Evolutionary conservation across 2,888 invertebrate genomes (phyloP), one percentile per base, ranked within the genome.

Genomic region (Drosophila yooni): DNA sequence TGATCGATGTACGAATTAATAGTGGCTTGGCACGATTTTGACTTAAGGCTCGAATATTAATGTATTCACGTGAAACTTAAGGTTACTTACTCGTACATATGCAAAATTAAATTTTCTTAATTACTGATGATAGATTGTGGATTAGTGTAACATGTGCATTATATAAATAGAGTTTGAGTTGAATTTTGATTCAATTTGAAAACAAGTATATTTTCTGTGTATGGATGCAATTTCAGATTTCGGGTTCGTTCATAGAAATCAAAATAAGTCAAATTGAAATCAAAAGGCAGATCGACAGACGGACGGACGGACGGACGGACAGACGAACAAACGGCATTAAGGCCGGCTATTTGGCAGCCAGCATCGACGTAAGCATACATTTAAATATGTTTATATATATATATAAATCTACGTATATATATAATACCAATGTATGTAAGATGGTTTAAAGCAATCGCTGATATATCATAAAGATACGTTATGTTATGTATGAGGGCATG

Each of bases 341-440:
- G 87, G 89, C 87, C 83, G 87, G 60, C 57, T 60, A 67, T 61
- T 77, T 69, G 65, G 79, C 81, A 81, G 78, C 66, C 48, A 62
- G 67, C 60, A 68, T 70, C 83, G 77, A 83, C 83, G 83, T 86
- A 87, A 89, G 83, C 80, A 65, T 48, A 53, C 57, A 74, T 52
- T 46, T 40, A 43, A 27, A 38, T 43, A 31, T 59, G 13, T 48
- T 11, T 54, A 46, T 31, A 43, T 60, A n/a, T 34, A 48, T 53
- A 52, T 62, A 18, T 33, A 46, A 34, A 38, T 34, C 18, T 40
- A 64, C 21, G 27, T 43, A 8, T 40, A 25, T 40, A 33, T 54
- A 58, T 63, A 21, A 25, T 13, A 5, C 6, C 25, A 43, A 15
- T 33, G 27, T 13, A 33, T 61, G 36, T 25, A 38, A 25, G 27